Evolutionary conservation across 1,140 invertebrate species (phyloP), one percentile per base, ranked within the genome.

Genomic region (Gonioctena quinquepunctata): DNA sequence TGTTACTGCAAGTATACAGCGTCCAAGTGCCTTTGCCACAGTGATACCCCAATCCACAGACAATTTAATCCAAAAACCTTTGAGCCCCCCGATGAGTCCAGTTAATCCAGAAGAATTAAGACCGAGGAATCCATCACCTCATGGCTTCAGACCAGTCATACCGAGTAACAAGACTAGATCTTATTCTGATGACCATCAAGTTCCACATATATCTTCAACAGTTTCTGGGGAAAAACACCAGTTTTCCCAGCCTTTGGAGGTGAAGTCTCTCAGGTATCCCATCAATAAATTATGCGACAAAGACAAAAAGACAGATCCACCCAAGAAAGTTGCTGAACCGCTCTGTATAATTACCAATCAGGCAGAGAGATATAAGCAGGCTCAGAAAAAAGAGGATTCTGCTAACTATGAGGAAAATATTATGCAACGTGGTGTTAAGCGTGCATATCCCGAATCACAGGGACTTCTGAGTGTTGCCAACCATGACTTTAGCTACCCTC

Each of bases 261-360:
- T 79, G 23, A 81, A 79, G 69, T 74, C 62, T 8, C 66, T 80
- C 42, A 77, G 72, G 63, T 80, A 70, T 68, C 79, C 79, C 2
- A 80, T 80, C 49, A 76, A 79, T n/a, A 73, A 66, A 72, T 42
- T 42, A 4, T 27, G 60, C 19, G 70, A 76, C 13, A 69, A 72
- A 28, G 61, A 73, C 26, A 69, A 66, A 25, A 71, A 67, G 19
- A 48, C 28, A 62, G 42, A 73, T 52, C 59, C 59, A 70, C 50
- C 75, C 22, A 76, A 70, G 23, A 77, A 76, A 66, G 50, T 72
- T 21, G 72, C 67, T 0, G 81, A 82, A 66, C 79, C 81, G 4
- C 60, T 82, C 5, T 79, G 78, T 66, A 74, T 81, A 25, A 82
- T 82, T n/a, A 82, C 81, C 1, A 82, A 82, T 66, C 77, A 78